Conservation (phyloP, 2,888 invertebrate genomes). For the Ennomos fuscantarius region DNA sequence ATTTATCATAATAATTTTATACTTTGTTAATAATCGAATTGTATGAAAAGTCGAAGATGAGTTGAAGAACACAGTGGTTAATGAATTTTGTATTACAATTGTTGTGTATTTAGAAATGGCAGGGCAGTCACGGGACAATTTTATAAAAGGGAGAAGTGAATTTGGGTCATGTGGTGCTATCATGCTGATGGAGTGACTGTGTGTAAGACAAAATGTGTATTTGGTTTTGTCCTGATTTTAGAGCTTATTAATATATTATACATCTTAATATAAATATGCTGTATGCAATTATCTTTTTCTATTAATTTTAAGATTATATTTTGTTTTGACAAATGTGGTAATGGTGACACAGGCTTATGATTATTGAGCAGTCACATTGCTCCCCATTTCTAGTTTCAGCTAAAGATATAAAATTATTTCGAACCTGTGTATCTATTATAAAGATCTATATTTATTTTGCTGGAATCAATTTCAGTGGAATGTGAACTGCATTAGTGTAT, state of each 20-base stretch:
- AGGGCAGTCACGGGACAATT: slow-evolving; percentile 13
- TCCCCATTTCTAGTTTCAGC: slow-evolving; percentile 53
- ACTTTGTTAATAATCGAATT: slow-evolving; percentile 2
- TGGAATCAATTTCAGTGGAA: slow-evolving; percentile 72
- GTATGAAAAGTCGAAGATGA: slow-evolving; percentile 4
- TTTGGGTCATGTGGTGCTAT: slow-evolving; percentile 78
- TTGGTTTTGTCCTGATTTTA: slow-evolving; percentile 81
- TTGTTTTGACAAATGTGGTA: slow-evolving; percentile 55
- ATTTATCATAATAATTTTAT: slow-evolving; percentile 16
- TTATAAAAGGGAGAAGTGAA: slow-evolving; percentile 52
- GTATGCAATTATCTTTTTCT: slow-evolving; percentile 80
- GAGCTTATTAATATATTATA: slow-evolving; percentile 80
- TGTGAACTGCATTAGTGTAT: slow-evolving; percentile 78
- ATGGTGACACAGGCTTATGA: slow-evolving; percentile 38
- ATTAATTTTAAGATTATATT: slow-evolving; percentile 77
- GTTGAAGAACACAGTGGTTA: slow-evolving; percentile 13
- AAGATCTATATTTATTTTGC: slow-evolving; percentile 58
- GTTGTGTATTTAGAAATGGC: slow-evolving; percentile 43
- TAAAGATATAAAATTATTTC: slow-evolving; percentile 57
- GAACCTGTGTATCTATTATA: slow-evolving; percentile 73
- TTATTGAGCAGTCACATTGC: slow-evolving; percentile 47
- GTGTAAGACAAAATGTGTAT: slow-evolving; percentile 73
- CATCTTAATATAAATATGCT: slow-evolving; percentile 75
- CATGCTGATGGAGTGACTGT: slow-evolving; percentile 72
- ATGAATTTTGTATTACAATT: slow-evolving; percentile 22